Evolutionary conservation across 2,888 invertebrate species (phyloP).

Genomic region (Eupithecia inturbata): DNA sequence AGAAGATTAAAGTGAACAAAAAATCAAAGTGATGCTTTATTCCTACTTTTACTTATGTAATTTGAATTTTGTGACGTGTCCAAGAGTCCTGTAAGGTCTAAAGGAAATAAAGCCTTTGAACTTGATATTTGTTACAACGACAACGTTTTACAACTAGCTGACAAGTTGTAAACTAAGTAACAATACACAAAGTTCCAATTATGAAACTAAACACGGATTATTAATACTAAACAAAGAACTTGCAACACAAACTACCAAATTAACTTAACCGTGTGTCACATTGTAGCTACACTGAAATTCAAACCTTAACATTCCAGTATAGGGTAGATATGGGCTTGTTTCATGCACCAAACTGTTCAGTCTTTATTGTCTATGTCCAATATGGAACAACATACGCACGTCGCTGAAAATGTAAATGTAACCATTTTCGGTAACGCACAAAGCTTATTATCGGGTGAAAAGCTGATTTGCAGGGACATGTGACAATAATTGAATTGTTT

Average conservation of each 20-base stretch:
- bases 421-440: background rate
- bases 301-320: background rate
- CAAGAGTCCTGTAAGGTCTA: too few species aligned
- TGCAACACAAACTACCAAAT: constrained; percentile 16
- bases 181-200: constrained; percentile 14
- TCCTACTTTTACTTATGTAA: too few species aligned
- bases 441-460: background rate
- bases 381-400: background rate
- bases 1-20: too few species aligned
- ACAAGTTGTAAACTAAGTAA: background rate
- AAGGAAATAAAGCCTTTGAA: too few species aligned
- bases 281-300: background rate
- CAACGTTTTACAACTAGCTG: background rate
- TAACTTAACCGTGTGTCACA: constrained; percentile 3
- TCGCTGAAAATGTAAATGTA: background rate
- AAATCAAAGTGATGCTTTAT: too few species aligned
- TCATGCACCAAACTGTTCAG: background rate
- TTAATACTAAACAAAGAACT: constrained; percentile 19
- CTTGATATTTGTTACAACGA: too few species aligned
- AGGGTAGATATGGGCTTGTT: background rate
- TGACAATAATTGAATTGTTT: background rate
- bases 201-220: constrained; percentile 23
- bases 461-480: background rate
- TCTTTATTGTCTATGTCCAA: constrained; percentile 5
- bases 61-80: too few species aligned